Conservation (phyloP, 2,888 invertebrate genomes). For the Diarsia mendica region DNA sequence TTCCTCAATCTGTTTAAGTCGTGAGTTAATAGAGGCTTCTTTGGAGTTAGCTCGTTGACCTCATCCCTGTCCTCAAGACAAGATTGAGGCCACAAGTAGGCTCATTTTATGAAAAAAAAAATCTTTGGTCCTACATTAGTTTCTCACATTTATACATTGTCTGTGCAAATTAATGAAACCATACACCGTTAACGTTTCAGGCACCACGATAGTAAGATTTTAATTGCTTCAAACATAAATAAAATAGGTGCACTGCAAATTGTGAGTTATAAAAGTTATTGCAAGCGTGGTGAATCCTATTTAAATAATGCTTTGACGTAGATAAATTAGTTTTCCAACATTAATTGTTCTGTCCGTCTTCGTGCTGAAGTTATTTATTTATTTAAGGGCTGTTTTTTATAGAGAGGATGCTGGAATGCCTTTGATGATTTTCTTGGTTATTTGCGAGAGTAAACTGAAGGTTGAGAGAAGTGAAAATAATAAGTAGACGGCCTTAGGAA, state of each 20-base stretch:
- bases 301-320: conserved; percentile 37
- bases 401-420: too few relatives aligned
- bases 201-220: conserved; percentile 2
- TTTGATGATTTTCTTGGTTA: not conserved
- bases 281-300: conserved; percentile 16
- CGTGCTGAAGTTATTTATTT: conserved; percentile 1
- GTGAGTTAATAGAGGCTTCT: too few relatives aligned
- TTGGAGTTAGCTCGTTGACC: too few relatives aligned
- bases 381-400: not conserved
- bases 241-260: conserved; percentile 25
- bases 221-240: conserved; percentile 18
- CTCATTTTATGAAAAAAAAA: too few relatives aligned
- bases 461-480: not conserved
- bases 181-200: not conserved
- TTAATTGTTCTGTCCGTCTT: conserved; percentile 9
- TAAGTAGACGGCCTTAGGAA: not conserved
- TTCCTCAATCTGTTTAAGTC: too few relatives aligned
- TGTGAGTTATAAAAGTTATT: conserved; percentile 13
- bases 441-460: not conserved
- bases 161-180: not conserved
- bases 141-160: not conserved
- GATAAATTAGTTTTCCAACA: conserved; percentile 37
- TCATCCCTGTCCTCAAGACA: too few relatives aligned
- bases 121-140: not conserved
- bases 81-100: too few relatives aligned